Evolutionary conservation across 1,140 invertebrate genomes (phyloP), one percentile per base, ranked within the genome.

Genomic region (Trachelipus rathkii): DNA sequence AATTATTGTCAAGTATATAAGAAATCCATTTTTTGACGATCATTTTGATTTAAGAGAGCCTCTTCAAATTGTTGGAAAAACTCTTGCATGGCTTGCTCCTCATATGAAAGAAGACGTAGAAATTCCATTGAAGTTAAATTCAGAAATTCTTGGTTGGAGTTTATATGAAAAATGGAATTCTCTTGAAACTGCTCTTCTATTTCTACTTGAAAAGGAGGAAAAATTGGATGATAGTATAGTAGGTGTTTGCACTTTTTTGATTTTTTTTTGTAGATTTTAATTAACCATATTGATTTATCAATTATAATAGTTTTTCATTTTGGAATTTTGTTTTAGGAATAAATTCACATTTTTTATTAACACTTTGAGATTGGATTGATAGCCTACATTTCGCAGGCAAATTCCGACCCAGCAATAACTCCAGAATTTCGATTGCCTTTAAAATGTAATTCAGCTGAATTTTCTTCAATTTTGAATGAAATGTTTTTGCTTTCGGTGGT

Each of bases 21-120:
- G 91, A 82, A 95, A 96, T 84, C 89, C 89, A 4, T 92, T 87
- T 84, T 91, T 91, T 85, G 95, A 97, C 86, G 90, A 93, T 84
- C 94, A 96, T 85, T 95, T 95, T 87, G 93, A 95, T 85, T 84
- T 95, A 4, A 87, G 84, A 76, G 89, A 93, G 79, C 87, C 89
- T 10, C 83, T 86, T 66, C 86, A 89, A 83, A 84, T 94, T 43
- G 86, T 91, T 66, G 94, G 94, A 9, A 96, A 96, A 87, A 92
- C 93, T 0, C 84, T 96, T 15, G 86, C 84, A 66, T 89, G 88
- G 83, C 45, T 67, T 3, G 60, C 77, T 19, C 68, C 74, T 19
- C 71, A 60, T 19, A 4, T 68, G 50, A 77, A 81, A 15, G 82
- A 87, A 69, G 87, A 89, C 82, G 33, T 1, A 33, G 33, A 33